These are phyloP conservation scores for Biston betularia DNA, from an alignment of 2,888 invertebrate genomes.

Conservation along the genomic window DNA sequence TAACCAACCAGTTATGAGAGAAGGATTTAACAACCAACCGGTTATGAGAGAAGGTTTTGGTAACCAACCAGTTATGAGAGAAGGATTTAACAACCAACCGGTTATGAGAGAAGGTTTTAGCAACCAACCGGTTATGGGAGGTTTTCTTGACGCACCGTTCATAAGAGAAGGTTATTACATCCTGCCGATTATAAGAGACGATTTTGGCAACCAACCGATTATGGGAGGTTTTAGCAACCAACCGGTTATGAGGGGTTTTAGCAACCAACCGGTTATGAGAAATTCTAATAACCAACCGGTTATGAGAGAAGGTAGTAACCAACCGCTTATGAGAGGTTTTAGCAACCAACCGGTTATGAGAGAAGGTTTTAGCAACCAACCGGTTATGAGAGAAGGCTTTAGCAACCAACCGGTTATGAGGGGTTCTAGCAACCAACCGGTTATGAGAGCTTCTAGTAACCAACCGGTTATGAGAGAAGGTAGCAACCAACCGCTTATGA, in stretches of 20 bases:
- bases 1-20: background rate
- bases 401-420: background rate
- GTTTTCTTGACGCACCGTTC: background rate
- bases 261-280: background rate
- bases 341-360: background rate
- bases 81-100: too few relatives aligned
- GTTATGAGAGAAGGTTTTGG: too few relatives aligned
- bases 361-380: background rate
- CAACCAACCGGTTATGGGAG: background rate
- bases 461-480: background rate
- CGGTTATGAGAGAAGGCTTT: too few relatives aligned
- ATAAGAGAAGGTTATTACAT: background rate
- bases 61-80: background rate
- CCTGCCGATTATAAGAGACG: too few relatives aligned
- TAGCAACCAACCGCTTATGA: background rate
- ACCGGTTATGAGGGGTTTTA: background rate
- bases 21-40: background rate
- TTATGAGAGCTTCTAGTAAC: constrained; percentile 4
- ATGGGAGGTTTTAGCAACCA: background rate
- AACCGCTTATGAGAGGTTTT: background rate
- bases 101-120: constrained; percentile 4
- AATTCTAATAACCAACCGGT: background rate
- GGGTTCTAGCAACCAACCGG: background rate
- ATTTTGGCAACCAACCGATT: too few relatives aligned
- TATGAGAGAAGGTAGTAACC: background rate